These are phyloP conservation scores for Xestia c-nigrum DNA, from an alignment of 2,888 invertebrate genomes.

Conservation along the genomic window DNA sequence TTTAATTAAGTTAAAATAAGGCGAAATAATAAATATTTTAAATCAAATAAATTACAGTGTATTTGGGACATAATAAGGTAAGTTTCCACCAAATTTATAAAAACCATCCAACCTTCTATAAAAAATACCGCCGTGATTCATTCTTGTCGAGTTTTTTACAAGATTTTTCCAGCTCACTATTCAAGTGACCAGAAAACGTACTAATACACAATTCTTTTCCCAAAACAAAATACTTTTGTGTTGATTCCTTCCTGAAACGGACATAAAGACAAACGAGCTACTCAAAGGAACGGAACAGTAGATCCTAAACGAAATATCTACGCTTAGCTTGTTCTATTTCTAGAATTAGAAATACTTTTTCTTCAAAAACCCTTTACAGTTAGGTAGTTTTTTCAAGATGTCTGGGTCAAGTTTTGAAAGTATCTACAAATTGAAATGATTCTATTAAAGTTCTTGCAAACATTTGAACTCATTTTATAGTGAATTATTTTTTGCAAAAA, in stretches of 20 bases:
- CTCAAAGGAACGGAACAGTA: constrained; percentile 26
- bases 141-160: neutral
- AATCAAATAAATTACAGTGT: too few relatives aligned
- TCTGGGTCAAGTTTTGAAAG: neutral
- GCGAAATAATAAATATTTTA: too few relatives aligned
- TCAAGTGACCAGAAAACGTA: neutral
- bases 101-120: fast-evolving
- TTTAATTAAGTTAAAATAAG: too few relatives aligned
- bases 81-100: too few relatives aligned
- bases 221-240: neutral
- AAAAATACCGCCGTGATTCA: neutral
- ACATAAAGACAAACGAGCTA: constrained; percentile 47
- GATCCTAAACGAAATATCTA: constrained; percentile 23
- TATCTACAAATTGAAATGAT: neutral
- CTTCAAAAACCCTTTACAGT: neutral
- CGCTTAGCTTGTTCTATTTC: neutral
- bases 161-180: neutral
- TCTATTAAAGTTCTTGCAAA: neutral
- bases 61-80: too few relatives aligned
- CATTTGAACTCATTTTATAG: constrained; percentile 3
- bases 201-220: neutral
- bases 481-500: too few relatives aligned
- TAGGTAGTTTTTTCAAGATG: neutral
- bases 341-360: constrained; percentile 2
- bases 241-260: constrained; percentile 26